Evolutionary conservation across 2,888 invertebrate species (phyloP), one percentile per base, ranked within the genome.

Genomic region (Arrhopalites spinosus): DNA sequence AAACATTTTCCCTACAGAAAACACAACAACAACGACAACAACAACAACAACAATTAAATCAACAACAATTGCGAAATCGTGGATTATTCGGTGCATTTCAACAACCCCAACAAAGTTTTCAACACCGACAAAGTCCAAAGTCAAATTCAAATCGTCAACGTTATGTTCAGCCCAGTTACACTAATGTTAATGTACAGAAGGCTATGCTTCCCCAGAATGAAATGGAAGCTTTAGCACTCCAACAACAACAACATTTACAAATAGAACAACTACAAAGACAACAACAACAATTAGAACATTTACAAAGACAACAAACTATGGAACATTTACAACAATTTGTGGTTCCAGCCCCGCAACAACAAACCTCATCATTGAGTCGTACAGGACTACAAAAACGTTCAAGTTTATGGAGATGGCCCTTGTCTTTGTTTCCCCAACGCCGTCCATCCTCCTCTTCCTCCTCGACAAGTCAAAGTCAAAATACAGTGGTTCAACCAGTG

Each of bases 41-140:
- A 15, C 70, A 45, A 30, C 56, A 43, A 30, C 87, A 91, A 63
- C 91, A 92, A 80, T 91, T 92, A 82, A 91, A 92, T 84, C 90
- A 88, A 83, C 56, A 30, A n/a, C 69, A 56, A 25, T 56, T 30
- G 36, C 36, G 56, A 87, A 59, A 72, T 20, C 27, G 68, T 3
- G 66, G 66, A 20, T 45, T 66, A 20, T 63, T 63, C 25, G 3
- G 5, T 11, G 20, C 23, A 23, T 68, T 53, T 15, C 71, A 72
- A 47, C 17, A 70, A 53, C 86, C 0, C 86, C 86, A 0, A 86
- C 87, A 0, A 86, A 86, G 0, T 85, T 86, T 87, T 87, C 87
- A 0, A 87, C 88, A 0, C 86, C 86, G 1, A 15, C 71, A 78
- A 68, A 53, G 25, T 85, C 86, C n/a, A 1, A 82, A 83, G 23